A percentile compares a stretch with the other conserved stretches of the same genome.
phyloP scores from a whole-genome alignment of 2,113 vertebrate species.

The Meleagris gallopavo region DNA sequence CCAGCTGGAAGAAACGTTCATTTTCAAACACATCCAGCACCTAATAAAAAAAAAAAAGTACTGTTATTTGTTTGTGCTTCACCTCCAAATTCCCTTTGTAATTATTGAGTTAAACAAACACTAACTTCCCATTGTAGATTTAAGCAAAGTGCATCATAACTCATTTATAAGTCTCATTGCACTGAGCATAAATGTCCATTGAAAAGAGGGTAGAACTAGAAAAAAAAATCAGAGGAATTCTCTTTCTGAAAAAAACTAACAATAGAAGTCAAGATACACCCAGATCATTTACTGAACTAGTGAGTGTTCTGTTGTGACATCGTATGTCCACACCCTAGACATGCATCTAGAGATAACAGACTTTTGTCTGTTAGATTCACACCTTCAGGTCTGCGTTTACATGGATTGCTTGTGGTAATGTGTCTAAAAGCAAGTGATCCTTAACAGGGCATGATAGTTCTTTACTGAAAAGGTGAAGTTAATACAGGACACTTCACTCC shows the following conservation, averaged over 20 bases:
- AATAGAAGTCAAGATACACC: background rate
- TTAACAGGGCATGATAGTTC: background rate
- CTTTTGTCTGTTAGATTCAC: background rate
- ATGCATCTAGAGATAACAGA: background rate
- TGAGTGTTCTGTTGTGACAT: background rate
- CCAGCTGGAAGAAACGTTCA: conserved; percentile 90
- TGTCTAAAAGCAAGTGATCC: background rate
- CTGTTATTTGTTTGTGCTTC: background rate
- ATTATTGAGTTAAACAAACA: background rate
- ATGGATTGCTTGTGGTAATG: background rate
- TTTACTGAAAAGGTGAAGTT: background rate
- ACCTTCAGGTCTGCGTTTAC: background rate
- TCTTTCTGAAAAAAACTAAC: background rate
- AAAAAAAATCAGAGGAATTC: background rate
- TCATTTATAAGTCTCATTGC: background rate
- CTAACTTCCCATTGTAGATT: background rate
- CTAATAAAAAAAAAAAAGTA: conserved; percentile 68
- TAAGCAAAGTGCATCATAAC: background rate
- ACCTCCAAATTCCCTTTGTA: background rate
- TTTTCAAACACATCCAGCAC: conserved; percentile 93
- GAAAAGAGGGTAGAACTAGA: background rate
- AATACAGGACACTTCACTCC: background rate
- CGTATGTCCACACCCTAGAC: background rate
- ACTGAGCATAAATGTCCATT: background rate
- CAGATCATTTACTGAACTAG: background rate